A percentile compares a stretch with the other conserved stretches of the same genome.
Conservation (phyloP, 2,797 vertebrate genomes). For the Ctenopoma kingsleyae region DNA sequence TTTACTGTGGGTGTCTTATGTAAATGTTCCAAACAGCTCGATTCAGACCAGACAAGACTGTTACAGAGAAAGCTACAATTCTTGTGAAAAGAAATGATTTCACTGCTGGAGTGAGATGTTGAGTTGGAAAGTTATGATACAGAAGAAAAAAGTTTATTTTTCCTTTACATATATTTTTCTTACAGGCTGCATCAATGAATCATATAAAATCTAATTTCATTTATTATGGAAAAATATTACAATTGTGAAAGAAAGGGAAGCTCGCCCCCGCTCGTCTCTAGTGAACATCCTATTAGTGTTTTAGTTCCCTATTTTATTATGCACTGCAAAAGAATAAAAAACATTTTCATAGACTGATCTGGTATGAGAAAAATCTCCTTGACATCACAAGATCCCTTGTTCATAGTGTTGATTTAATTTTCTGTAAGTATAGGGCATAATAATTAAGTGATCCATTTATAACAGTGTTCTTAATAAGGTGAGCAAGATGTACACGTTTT, state of each 20-base stretch:
- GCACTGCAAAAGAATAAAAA: neutral
- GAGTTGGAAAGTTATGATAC: neutral
- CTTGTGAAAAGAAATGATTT: neutral
- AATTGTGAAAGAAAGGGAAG: neutral
- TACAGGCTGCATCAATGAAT: neutral
- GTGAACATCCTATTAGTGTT: neutral
- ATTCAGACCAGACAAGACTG: neutral
- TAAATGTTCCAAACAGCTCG: neutral
- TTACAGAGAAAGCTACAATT: neutral
- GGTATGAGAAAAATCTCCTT: neutral
- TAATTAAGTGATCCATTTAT: neutral
- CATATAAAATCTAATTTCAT: neutral
- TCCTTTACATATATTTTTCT: neutral
- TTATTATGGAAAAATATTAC: neutral
- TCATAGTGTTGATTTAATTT: neutral
- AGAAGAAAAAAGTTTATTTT: neutral
- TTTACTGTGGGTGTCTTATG: neutral
- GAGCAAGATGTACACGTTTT: neutral
- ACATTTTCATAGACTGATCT: neutral
- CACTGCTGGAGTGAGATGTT: neutral
- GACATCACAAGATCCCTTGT: neutral
- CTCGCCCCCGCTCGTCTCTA: neutral
- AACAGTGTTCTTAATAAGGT: neutral
- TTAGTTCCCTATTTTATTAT: neutral
- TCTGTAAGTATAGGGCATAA: neutral